Evolutionary conservation across 37 sponge, comb jelly and placozoan species (phyloP).

Genomic region (Chondrosia reniformis): DNA sequence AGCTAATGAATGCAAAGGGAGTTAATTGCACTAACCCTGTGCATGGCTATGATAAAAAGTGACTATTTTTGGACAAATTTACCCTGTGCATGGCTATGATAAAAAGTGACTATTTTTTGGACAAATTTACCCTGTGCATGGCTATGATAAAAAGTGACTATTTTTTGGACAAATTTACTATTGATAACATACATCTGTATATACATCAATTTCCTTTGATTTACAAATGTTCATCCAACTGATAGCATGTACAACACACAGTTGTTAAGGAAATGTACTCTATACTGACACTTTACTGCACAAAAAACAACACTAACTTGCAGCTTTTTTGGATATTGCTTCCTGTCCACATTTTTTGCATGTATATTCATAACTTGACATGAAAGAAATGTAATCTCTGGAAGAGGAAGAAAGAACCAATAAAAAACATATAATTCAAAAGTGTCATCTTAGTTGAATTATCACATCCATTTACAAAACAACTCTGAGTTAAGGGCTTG

Average conservation of each 20-base stretch:
- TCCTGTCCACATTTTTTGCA: conserved; percentile 54
- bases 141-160: no score
- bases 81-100: no score
- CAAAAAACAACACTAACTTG: conserved; percentile 40
- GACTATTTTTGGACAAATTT: no score
- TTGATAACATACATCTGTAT: no score
- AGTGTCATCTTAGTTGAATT: background rate
- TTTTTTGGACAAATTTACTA: no score
- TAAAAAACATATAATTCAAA: no score
- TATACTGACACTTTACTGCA: background rate
- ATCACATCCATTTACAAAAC: background rate
- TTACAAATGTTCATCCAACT: background rate
- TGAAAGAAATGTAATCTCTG: conserved; percentile 70
- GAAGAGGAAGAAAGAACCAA: background rate
- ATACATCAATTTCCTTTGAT: no score
- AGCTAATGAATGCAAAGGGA: no score
- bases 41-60: no score
- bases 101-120: no score
- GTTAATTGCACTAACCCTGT: no score
- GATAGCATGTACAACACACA: background rate
- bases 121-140: background rate
- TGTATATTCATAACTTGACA: conserved; percentile 77
- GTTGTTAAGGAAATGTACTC: background rate
- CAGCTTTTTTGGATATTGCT: conserved; percentile 59
- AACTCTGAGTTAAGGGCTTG: no score